Percentiles rank a stretch among this genome's conserved stretches.
phyloP scores from a whole-genome alignment of 2,113 vertebrate species.

The Gymnocephalus cernua region DNA sequence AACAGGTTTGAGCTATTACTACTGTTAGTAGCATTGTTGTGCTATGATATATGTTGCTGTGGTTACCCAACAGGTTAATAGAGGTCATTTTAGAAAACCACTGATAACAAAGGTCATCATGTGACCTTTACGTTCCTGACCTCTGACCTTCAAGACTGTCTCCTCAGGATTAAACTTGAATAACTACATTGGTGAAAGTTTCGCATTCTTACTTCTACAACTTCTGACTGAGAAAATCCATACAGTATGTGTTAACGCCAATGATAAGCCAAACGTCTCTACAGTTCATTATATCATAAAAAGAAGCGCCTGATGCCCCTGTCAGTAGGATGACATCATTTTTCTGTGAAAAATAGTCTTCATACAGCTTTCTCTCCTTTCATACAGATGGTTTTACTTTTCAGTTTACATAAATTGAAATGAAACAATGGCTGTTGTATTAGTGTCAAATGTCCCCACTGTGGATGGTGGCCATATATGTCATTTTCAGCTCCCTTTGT shows the following conservation, averaged over 20 bases:
- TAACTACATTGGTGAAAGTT: neutral
- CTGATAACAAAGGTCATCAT: neutral
- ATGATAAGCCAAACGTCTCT: neutral
- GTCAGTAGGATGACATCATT: neutral
- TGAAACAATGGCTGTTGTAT: neutral
- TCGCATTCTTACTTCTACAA: neutral
- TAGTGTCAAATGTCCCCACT: neutral
- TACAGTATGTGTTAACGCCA: neutral
- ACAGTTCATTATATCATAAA: neutral
- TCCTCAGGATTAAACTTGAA: neutral
- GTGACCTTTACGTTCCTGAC: neutral
- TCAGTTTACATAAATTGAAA: neutral
- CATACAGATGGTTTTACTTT: neutral
- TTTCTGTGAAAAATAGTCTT: neutral
- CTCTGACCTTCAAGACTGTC: neutral
- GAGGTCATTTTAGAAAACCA: constrained; percentile 13
- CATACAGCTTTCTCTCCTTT: neutral
- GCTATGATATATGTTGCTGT: neutral
- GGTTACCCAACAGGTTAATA: neutral
- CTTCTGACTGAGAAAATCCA: neutral
- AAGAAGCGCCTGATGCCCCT: neutral
- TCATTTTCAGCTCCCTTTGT: neutral
- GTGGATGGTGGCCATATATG: neutral
- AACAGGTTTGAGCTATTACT: neutral
- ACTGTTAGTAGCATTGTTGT: neutral